Conservation (phyloP, 2,113 vertebrate genomes). For the Forbesichthys agassizii region DNA sequence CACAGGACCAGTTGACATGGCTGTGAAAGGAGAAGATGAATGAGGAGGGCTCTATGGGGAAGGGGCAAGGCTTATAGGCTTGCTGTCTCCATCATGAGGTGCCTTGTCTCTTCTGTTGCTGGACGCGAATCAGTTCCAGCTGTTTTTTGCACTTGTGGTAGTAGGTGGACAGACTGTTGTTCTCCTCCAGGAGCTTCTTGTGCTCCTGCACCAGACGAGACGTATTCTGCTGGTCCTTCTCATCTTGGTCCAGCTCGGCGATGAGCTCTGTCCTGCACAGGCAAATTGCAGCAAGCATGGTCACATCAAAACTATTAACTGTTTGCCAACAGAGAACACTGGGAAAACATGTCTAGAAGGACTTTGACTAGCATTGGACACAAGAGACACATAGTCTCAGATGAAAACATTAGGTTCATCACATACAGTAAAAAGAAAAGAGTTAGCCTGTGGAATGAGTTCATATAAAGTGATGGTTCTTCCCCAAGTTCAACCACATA, state of each 20-base stretch:
- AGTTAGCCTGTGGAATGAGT: no score
- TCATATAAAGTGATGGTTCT: no score
- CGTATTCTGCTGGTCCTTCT: constrained; percentile 99
- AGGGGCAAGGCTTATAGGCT: constrained; percentile 39
- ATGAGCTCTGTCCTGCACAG: constrained; percentile 90
- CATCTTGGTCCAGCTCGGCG: constrained; percentile 98
- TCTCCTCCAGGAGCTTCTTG: constrained; percentile 98
- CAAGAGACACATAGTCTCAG: no score
- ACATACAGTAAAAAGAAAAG: no score
- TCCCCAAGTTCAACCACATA: no score
- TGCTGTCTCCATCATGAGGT: constrained; percentile 86
- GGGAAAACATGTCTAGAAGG: no score
- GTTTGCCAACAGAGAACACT: no score
- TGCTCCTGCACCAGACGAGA: constrained; percentile 98
- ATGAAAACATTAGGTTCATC: no score
- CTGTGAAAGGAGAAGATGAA: constrained; percentile 13
- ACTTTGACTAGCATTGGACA: no score
- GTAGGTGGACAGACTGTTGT: constrained; percentile 98
- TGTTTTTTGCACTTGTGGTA: constrained; percentile 99
- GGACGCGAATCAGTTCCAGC: constrained; percentile 95
- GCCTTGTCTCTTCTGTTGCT: constrained; percentile 98
- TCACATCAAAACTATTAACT: no score
- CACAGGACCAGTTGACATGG: constrained; percentile 23
- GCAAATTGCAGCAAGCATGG: no score
- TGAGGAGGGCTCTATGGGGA: constrained; percentile 11